These are phyloP conservation scores for Pemphredon lugubris DNA, from an alignment of 2,888 invertebrate genomes.

Conservation along the genomic window DNA sequence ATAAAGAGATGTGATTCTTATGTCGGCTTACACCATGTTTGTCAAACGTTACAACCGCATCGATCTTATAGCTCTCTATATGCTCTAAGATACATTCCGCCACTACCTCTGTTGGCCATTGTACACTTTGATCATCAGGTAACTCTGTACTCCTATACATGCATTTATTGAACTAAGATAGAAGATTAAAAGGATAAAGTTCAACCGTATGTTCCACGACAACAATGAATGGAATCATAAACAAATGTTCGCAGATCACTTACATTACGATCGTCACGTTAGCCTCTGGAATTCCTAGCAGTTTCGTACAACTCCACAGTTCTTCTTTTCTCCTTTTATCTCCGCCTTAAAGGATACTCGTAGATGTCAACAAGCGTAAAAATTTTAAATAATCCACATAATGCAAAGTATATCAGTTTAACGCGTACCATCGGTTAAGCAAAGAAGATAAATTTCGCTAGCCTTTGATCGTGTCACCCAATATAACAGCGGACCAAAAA, in stretches of 20 bases:
- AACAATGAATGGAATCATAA: too few species aligned
- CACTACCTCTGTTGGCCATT: conserved; percentile 88
- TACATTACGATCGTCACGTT: conserved; percentile 86
- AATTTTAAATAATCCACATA: not conserved
- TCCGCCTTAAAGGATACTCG: conserved; percentile 72
- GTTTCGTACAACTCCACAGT: conserved; percentile 89
- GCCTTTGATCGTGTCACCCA: conserved; percentile 85
- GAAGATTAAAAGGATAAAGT: conserved; percentile 32
- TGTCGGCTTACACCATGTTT: conserved; percentile 96
- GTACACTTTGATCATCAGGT: conserved; percentile 88
- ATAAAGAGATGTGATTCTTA: conserved; percentile 93
- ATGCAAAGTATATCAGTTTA: not conserved
- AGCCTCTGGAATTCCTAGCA: conserved; percentile 89
- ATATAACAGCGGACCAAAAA: conserved; percentile 95
- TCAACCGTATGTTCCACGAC: too few species aligned
- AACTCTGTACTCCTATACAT: conserved; percentile 86
- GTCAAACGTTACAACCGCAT: conserved; percentile 96
- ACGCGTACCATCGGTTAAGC: conserved; percentile 89
- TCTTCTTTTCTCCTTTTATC: conserved; percentile 86
- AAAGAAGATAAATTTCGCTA: conserved; percentile 90
- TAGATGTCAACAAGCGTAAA: conserved; percentile 16
- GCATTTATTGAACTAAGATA: conserved; percentile 74
- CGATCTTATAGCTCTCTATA: conserved; percentile 88
- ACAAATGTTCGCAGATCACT: too few species aligned
- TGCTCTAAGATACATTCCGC: conserved; percentile 85